phyloP scores from a whole-genome alignment of 2,113 vertebrate genomes.

The Melanotaenia duboulayi region DNA sequence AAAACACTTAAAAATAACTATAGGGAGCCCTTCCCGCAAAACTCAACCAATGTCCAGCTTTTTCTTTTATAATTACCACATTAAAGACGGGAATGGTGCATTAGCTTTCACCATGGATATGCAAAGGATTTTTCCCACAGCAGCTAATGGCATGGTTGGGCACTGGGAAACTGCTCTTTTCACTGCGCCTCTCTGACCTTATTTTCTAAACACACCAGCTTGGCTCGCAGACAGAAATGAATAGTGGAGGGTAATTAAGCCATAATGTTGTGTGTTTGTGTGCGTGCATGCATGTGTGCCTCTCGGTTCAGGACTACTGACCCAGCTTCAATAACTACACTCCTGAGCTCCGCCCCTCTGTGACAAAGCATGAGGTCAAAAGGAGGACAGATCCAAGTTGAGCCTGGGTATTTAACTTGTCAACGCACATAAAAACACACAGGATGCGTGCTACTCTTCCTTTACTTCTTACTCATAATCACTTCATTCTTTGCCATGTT shows the following conservation, averaged over 20 bases:
- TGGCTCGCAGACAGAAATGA: conserved; percentile 49
- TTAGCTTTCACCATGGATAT: conserved; percentile 49
- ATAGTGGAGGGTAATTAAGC: conserved; percentile 65
- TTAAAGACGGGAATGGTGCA: conserved; percentile 64
- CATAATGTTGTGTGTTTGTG: conserved; percentile 39
- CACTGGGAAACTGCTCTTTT: conserved; percentile 46
- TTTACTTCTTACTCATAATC: conserved; percentile 15
- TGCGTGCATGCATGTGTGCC: conserved; percentile 34
- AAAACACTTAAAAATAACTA: conserved; percentile 13
- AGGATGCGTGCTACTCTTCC: not conserved
- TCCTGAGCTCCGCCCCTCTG: conserved; percentile 50
- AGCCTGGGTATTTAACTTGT: conserved; percentile 39
- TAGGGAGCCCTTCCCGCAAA: conserved; percentile 29
- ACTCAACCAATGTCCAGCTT: conserved; percentile 15
- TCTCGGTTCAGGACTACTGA: conserved; percentile 43
- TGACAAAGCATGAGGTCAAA: conserved; percentile 63
- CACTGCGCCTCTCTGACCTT: conserved; percentile 53
- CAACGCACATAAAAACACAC: conserved; percentile 11
- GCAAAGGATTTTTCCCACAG: conserved; percentile 41
- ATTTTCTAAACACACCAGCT: conserved; percentile 55
- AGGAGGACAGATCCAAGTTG: conserved; percentile 58
- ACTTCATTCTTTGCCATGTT: not conserved
- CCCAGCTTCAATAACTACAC: conserved; percentile 53
- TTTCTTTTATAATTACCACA: conserved; percentile 33
- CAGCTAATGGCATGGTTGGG: conserved; percentile 23